Evolutionary conservation across 2,113 vertebrate species (phyloP).

Genomic region (Ciconia maguari): DNA sequence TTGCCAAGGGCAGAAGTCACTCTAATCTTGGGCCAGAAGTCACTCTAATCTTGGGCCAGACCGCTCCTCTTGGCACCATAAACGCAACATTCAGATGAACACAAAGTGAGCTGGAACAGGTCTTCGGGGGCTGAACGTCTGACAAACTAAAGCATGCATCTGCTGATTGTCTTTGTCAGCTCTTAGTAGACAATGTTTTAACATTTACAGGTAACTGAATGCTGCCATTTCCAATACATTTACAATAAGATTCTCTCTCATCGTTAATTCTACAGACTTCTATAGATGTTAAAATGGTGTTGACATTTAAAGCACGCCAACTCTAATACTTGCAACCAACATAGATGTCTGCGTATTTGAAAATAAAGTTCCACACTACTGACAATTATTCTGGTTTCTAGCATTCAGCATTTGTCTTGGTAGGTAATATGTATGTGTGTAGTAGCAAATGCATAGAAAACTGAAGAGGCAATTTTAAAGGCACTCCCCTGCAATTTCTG

Average conservation of each 20-base stretch:
- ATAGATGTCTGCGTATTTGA: neutral
- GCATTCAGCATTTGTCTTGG: neutral
- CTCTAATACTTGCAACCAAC: neutral
- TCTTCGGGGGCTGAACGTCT: constrained; percentile 21
- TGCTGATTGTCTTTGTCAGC: constrained; percentile 64
- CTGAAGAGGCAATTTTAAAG: neutral
- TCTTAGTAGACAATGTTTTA: constrained; percentile 57
- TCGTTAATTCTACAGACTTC: constrained; percentile 45
- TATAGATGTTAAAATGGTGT: constrained; percentile 25
- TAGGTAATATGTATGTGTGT: neutral
- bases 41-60: neutral
- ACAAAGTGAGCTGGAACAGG: neutral
- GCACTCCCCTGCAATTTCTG: neutral
- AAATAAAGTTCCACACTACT: neutral
- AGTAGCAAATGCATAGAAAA: neutral
- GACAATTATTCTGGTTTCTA: neutral
- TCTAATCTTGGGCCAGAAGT: neutral
- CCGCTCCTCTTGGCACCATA: neutral
- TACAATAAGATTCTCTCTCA: constrained; percentile 3
- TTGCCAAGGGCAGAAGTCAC: neutral
- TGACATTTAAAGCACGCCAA: constrained; percentile 47
- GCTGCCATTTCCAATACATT: constrained; percentile 61
- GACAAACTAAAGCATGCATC: constrained; percentile 47
- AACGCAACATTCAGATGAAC: neutral
- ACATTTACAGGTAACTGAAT: constrained; percentile 60